Evolutionary conservation across 2,113 vertebrate genomes (phyloP), one percentile per base, ranked within the genome.

Genomic region (Pomatorhinus ruficollis): DNA sequence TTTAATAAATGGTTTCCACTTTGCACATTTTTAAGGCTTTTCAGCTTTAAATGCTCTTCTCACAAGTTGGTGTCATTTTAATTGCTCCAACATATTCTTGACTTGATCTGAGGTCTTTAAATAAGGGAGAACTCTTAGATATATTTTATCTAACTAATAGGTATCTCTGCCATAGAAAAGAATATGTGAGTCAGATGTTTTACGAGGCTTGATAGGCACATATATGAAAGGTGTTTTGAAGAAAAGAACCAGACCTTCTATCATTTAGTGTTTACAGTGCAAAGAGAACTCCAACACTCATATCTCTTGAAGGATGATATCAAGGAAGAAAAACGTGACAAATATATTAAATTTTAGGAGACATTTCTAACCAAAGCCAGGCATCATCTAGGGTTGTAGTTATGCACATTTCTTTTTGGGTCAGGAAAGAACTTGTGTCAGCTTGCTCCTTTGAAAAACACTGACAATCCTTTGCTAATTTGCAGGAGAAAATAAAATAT

Each of bases 1-100:
- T 96, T 95, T 82, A 83, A 63, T n/a, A 96, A 95, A 72, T 42
- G 83, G 21, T 8, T 74, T 89, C 53, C 28, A 47, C 19, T 90
- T 86, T 66, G 28, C 57, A 78, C 53, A 92, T 93, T 85, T 76
- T 93, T 42, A 45, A 91, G 64, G 21, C 45, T 72, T 75, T 89
- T 89, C 63, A 72, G 4, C 15, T 91, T 76, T 65, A 78, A 96
- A 89, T 60, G 25, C 7, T 89, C 53, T 69, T 81, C 56, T 89
- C 40, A 74, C 18, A 77, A 78, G 25, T 23, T 78, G 40, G 33
- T 91, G 60, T 40, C 6, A 78, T 92, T 91, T 83, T 92, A 92
- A 88, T 93, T 89, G 52, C 81, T 86, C 19, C 70, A 72, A 54
- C 30, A 59, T 70, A 79, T 69, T 91, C 53, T 87, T 87, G 45